Evolutionary conservation across 2,888 invertebrate genomes (phyloP).

Genomic region (Geotrupes spiniger): DNA sequence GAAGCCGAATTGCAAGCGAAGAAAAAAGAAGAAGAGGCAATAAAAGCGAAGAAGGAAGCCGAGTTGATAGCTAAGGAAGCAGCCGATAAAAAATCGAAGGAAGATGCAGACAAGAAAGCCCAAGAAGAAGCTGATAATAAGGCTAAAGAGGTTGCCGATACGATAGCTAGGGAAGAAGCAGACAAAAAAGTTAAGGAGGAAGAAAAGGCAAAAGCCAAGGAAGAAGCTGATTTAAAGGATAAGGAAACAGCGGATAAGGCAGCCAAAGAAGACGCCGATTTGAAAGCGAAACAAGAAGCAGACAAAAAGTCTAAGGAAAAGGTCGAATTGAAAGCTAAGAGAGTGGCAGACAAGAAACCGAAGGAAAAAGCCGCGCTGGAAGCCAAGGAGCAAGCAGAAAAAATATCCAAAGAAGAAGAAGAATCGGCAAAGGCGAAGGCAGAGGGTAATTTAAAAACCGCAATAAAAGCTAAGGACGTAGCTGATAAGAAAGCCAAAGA

Average conservation of each 20-base stretch:
- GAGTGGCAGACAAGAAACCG: too few relatives aligned
- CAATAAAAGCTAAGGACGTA: constrained; percentile 38
- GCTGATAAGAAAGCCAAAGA: constrained; percentile 17
- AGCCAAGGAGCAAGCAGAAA: constrained; percentile 19
- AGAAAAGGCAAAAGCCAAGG: constrained; percentile 41
- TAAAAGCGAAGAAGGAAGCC: constrained; percentile 42
- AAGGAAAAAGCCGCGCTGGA: constrained; percentile 22
- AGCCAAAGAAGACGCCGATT: constrained; percentile 31
- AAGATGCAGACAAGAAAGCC: constrained; percentile 24
- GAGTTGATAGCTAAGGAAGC: constrained; percentile 41
- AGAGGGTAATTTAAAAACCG: constrained; percentile 30
- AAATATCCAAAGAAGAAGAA: constrained; percentile 18
- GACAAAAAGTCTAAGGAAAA: constrained; percentile 39
- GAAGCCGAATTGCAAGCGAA: constrained; percentile 31
- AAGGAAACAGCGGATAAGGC: constrained; percentile 28
- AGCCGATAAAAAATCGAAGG: constrained; percentile 27
- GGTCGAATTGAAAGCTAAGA: constrained; percentile 45
- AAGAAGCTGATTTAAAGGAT: constrained; percentile 47
- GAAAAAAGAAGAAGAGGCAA: constrained; percentile 27
- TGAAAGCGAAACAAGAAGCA: constrained; percentile 27
- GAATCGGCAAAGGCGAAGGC: constrained; percentile 15
- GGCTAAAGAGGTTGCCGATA: constrained; percentile 25
- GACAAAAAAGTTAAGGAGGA: constrained; percentile 27
- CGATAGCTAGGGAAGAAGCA: constrained; percentile 40
- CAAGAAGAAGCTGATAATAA: constrained; percentile 25